Conservation (phyloP, 2,888 invertebrate species). For the Zootermopsis nevadensis region DNA sequence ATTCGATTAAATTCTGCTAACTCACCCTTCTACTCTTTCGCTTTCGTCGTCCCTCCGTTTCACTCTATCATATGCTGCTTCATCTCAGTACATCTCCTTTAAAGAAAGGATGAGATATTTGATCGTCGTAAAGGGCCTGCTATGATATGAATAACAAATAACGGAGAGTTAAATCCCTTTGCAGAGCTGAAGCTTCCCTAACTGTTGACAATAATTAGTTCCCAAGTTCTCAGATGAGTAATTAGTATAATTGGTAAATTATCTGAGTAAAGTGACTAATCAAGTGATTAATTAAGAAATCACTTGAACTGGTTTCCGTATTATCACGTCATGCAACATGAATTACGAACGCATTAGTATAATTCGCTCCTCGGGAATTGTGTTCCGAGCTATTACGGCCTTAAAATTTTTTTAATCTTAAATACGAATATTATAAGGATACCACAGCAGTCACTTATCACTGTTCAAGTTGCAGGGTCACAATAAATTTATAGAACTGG, state of each 20-base stretch:
- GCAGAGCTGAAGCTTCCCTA: neutral
- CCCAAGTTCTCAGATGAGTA: neutral
- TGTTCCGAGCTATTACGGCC: no score
- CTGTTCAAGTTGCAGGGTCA: no score
- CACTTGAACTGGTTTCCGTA: neutral
- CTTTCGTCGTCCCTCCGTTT: neutral
- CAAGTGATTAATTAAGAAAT: slow-evolving; percentile 14
- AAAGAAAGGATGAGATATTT: neutral
- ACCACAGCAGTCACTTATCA: no score
- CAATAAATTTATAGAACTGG: no score
- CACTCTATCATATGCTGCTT: neutral
- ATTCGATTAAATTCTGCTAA: slow-evolving; percentile 51
- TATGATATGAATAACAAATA: neutral
- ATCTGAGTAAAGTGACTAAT: neutral
- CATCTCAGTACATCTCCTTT: neutral
- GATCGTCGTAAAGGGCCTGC: neutral
- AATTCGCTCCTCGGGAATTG: no score
- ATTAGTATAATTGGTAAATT: slow-evolving; percentile 14
- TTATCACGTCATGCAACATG: neutral
- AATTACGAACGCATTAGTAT: no score
- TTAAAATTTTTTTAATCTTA: no score
- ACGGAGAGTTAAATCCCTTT: neutral
- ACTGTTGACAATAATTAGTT: slow-evolving; percentile 5
- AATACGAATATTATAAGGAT: no score
- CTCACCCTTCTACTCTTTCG: slow-evolving; percentile 41